Evolutionary conservation across 2,113 vertebrate species (phyloP).

Genomic region (Tachycineta bicolor): DNA sequence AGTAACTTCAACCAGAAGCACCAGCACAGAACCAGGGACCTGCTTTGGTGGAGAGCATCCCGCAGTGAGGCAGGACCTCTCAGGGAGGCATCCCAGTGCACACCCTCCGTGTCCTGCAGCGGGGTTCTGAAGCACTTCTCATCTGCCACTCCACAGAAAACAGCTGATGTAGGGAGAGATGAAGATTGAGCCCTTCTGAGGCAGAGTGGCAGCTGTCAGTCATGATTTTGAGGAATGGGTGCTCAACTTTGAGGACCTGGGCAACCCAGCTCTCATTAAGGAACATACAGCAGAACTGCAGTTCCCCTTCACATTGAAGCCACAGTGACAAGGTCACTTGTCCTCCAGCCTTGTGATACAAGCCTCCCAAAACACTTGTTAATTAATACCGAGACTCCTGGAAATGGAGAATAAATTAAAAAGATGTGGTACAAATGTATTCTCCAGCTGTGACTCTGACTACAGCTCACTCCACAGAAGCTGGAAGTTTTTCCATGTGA

Average conservation of each 20-base stretch:
- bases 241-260: background rate
- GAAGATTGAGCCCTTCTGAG: background rate
- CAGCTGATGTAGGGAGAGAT: background rate
- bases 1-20: background rate
- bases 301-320: background rate
- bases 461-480: background rate
- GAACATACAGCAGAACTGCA: background rate
- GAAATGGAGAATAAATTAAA: background rate
- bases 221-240: background rate
- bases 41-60: background rate
- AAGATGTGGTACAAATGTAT: background rate
- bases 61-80: background rate
- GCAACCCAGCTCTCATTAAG: background rate
- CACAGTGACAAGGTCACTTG: background rate
- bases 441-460: background rate
- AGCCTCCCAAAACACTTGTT: background rate
- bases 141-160: background rate
- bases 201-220: background rate
- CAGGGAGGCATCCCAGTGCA: background rate
- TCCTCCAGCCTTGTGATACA: background rate
- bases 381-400: background rate
- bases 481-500: background rate
- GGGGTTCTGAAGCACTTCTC: background rate
- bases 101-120: background rate
- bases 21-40: background rate